Conservation (phyloP, 1,140 invertebrate species). For the Aphis gossypii region DNA sequence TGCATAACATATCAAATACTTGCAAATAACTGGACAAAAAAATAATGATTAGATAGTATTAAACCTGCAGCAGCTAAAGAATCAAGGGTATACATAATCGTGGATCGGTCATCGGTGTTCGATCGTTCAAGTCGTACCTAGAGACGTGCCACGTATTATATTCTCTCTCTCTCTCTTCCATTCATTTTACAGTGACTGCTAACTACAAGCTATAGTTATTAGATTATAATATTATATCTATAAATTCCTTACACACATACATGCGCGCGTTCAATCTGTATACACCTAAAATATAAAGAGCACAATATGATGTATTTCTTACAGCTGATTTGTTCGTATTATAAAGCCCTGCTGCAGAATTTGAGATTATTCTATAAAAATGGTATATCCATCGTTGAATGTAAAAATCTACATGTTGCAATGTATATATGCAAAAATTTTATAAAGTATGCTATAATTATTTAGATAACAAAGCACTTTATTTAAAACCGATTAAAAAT, state of each 20-base stretch:
- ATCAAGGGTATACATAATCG: neutral
- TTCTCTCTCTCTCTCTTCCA: neutral
- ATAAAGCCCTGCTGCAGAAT: too few relatives aligned
- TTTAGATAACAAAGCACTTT: neutral
- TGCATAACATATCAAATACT: neutral
- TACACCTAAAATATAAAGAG: neutral
- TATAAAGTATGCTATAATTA: neutral
- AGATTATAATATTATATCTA: neutral
- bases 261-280: neutral
- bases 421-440: too few relatives aligned
- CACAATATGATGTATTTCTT: too few relatives aligned
- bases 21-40: neutral
- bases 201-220: too few relatives aligned
- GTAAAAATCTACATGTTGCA: too few relatives aligned
- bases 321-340: too few relatives aligned
- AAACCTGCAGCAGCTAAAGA: neutral
- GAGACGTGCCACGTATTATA: neutral
- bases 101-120: neutral
- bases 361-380: too few relatives aligned
- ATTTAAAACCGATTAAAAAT: neutral
- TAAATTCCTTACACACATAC: neutral
- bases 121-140: neutral
- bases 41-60: neutral
- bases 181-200: neutral
- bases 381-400: too few relatives aligned